Evolutionary conservation across 2,797 vertebrate species (phyloP).

Genomic region (Sebastes kiyomatsui): DNA sequence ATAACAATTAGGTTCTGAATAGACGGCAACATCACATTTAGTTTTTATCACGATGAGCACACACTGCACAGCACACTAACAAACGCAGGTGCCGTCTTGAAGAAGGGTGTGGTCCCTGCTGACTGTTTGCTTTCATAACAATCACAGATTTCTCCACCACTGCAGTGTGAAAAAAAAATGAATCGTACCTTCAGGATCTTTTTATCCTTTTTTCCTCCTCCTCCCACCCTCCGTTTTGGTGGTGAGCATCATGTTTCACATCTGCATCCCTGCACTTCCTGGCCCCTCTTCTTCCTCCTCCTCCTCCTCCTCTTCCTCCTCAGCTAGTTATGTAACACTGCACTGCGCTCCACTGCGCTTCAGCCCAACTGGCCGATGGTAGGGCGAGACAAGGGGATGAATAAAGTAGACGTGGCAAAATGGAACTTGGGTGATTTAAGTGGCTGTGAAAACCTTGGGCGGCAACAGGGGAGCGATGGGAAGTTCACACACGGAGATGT

Average conservation of each 20-base stretch:
- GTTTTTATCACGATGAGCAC: slow-evolving; percentile 21
- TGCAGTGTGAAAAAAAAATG: slow-evolving; percentile 32
- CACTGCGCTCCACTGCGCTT: slow-evolving; percentile 70
- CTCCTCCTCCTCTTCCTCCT: slow-evolving; percentile 53
- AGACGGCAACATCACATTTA: slow-evolving; percentile 20
- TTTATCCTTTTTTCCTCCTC: neutral
- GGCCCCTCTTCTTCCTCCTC: slow-evolving; percentile 44
- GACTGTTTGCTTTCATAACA: slow-evolving; percentile 24
- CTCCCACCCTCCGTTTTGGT: slow-evolving; percentile 22
- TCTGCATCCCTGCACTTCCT: slow-evolving; percentile 63
- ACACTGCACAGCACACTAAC: neutral
- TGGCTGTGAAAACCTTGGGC: slow-evolving; percentile 64
- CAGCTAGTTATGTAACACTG: slow-evolving; percentile 75
- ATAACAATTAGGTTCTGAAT: slow-evolving; percentile 44
- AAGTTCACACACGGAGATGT: slow-evolving; percentile 15
- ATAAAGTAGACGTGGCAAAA: slow-evolving; percentile 73
- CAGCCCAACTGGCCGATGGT: slow-evolving; percentile 55
- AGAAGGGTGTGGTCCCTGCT: slow-evolving; percentile 58
- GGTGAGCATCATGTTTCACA: slow-evolving; percentile 60
- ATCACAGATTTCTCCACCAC: slow-evolving; percentile 35
- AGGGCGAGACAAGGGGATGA: slow-evolving; percentile 58
- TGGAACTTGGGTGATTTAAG: slow-evolving; percentile 65
- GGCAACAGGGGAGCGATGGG: slow-evolving; percentile 11
- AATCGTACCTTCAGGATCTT: slow-evolving; percentile 48
- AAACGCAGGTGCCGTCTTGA: slow-evolving; percentile 12